These are phyloP conservation scores for Acomys russatus DNA, from an alignment of 2,797 vertebrate species.

Conservation along the genomic window DNA sequence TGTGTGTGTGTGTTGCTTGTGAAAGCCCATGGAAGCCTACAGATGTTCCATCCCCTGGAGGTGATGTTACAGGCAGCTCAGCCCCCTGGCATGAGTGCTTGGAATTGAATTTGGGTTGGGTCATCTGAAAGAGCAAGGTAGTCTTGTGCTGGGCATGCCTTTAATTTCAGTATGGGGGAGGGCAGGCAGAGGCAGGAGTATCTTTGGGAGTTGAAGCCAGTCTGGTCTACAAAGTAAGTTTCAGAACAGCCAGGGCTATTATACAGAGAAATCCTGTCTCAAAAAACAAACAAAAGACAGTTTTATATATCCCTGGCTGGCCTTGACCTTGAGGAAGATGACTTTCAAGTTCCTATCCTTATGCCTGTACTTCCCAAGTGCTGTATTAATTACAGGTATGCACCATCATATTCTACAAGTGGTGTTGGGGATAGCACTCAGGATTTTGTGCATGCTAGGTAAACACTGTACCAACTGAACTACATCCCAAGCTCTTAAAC, in stretches of 20 bases:
- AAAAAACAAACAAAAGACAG: background rate
- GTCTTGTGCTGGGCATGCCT: background rate
- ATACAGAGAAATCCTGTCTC: background rate
- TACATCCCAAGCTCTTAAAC: background rate
- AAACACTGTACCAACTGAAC: background rate
- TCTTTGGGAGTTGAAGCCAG: background rate
- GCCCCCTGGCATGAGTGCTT: background rate
- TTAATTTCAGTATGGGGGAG: background rate
- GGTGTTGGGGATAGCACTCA: background rate
- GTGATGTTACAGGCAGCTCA: background rate
- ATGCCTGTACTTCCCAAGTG: background rate
- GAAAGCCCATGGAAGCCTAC: background rate
- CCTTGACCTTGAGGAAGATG: background rate
- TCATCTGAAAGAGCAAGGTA: background rate
- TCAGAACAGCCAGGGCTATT: background rate
- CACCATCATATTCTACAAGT: background rate
- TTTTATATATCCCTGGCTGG: background rate
- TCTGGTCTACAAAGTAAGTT: background rate
- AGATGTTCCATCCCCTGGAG: background rate
- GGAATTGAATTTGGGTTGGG: background rate
- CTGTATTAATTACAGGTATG: background rate
- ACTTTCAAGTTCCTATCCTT: background rate
- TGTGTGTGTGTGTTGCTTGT: background rate
- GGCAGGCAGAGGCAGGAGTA: background rate
- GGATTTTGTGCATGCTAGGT: background rate